These are phyloP conservation scores for Erinaceus europaeus DNA, from an alignment of 2,113 vertebrate genomes.

Conservation along the genomic window DNA sequence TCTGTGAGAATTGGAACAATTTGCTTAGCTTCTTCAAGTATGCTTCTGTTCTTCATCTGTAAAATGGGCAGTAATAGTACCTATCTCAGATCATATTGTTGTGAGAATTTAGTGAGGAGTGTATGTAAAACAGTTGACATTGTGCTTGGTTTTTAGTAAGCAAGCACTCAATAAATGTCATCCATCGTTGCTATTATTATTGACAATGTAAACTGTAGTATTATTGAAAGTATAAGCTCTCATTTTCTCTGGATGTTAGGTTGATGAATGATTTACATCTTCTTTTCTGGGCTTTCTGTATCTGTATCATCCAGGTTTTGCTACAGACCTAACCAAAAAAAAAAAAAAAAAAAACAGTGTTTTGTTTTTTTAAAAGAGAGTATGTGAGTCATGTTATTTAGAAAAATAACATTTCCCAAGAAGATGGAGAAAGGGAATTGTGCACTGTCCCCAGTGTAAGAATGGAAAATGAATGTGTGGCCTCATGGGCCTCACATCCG, in stretches of 20 bases:
- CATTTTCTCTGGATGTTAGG: not conserved
- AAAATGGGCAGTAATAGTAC: too few species aligned
- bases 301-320: too few species aligned
- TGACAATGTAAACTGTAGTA: not conserved
- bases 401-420: not conserved
- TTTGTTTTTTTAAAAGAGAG: not conserved
- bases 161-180: too few species aligned
- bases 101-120: too few species aligned
- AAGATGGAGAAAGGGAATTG: not conserved
- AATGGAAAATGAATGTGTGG: not conserved
- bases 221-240: not conserved
- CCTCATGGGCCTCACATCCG: not conserved
- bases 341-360: too few species aligned
- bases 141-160: too few species aligned
- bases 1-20: not conserved
- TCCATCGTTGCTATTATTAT: not conserved
- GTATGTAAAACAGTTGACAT: too few species aligned
- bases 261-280: not conserved
- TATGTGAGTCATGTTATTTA: constrained; percentile 12
- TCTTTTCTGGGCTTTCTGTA: not conserved
- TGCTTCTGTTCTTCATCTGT: not conserved
- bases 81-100: too few species aligned
- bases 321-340: not conserved
- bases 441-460: not conserved
- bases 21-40: not conserved